Evolutionary conservation across 2,888 invertebrate species (phyloP).

Genomic region (Pegoplata infirma): DNA sequence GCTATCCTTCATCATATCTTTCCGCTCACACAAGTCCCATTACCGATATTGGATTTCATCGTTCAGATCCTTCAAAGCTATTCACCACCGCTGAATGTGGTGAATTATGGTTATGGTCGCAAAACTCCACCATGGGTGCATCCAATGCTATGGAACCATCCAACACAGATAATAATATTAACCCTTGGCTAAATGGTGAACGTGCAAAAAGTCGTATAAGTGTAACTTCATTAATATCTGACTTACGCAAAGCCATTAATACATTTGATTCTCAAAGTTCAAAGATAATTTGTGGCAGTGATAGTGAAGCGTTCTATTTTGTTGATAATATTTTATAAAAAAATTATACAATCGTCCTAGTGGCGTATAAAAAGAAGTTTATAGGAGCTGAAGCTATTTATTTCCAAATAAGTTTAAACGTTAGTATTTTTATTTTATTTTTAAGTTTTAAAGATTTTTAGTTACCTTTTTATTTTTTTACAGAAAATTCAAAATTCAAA

Average conservation of each 20-base stretch:
- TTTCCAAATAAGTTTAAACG: slow-evolving; percentile 17
- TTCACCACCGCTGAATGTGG: slow-evolving; percentile 89
- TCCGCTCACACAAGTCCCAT: slow-evolving; percentile 88
- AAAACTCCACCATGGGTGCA: slow-evolving; percentile 75
- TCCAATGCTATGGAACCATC: slow-evolving; percentile 62
- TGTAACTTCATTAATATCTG: slow-evolving; percentile 84
- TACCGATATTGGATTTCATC: slow-evolving; percentile 93
- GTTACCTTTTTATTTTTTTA: slow-evolving; percentile 2
- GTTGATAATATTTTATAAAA: slow-evolving; percentile 80
- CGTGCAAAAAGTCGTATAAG: slow-evolving; percentile 82
- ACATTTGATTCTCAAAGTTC: slow-evolving; percentile 87
- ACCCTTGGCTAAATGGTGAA: slow-evolving; percentile 84
- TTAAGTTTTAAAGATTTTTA: neutral
- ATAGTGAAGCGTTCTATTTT: slow-evolving; percentile 92
- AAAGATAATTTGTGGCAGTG: slow-evolving; percentile 89
- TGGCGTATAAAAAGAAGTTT: neutral
- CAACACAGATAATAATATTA: slow-evolving; percentile 69
- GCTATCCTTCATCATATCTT: slow-evolving; percentile 89
- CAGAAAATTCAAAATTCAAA: slow-evolving; percentile 5
- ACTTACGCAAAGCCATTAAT: slow-evolving; percentile 88
- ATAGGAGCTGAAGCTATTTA: neutral
- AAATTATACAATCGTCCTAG: neutral
- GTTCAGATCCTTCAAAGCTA: slow-evolving; percentile 89
- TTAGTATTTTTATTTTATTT: slow-evolving; percentile 1
- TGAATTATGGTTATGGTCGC: slow-evolving; percentile 94